Percentiles rank a stretch among this genome's conserved stretches.
phyloP scores from a whole-genome alignment of 2,888 invertebrate species.

The Brachylomia viminalis region DNA sequence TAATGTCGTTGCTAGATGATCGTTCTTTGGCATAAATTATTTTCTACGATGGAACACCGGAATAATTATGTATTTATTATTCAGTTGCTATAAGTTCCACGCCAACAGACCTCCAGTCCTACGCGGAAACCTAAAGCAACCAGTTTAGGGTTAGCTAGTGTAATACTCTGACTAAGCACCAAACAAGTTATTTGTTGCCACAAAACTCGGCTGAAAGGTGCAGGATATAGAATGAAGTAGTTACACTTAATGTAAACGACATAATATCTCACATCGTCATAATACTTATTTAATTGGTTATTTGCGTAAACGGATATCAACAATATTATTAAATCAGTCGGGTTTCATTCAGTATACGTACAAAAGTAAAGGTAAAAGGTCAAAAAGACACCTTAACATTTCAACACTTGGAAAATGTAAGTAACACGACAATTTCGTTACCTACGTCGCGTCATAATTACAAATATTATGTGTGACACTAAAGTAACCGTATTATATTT shows the following conservation, averaged over 20 bases:
- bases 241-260: slow-evolving; percentile 21
- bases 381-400: slow-evolving; percentile 68
- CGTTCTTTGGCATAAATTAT: slow-evolving; percentile 21
- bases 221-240: slow-evolving; percentile 51
- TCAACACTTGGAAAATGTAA: slow-evolving; percentile 56
- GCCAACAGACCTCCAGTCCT: slow-evolving; percentile 8
- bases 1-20: slow-evolving; percentile 29
- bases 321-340: slow-evolving; percentile 63
- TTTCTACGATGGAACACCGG: slow-evolving; percentile 10
- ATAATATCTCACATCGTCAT: slow-evolving; percentile 38
- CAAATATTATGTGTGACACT: slow-evolving; percentile 63
- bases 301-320: slow-evolving; percentile 75
- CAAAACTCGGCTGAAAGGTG: slow-evolving; percentile 31
- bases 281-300: slow-evolving; percentile 58
- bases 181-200: slow-evolving; percentile 37
- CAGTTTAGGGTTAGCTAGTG: slow-evolving; percentile 30
- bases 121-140: slow-evolving; percentile 23
- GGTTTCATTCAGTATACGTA: slow-evolving; percentile 65
- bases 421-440: slow-evolving; percentile 54
- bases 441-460: slow-evolving; percentile 65
- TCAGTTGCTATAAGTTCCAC: slow-evolving; percentile 14
- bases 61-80: slow-evolving; percentile 27
- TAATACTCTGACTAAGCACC: slow-evolving; percentile 1
- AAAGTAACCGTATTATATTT: slow-evolving; percentile 36
- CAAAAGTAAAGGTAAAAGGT: slow-evolving; percentile 64